A percentile compares a stretch with the other conserved stretches of the same genome.
phyloP scores from a whole-genome alignment of 2,113 vertebrate species.

The Paratilapia polleni region DNA sequence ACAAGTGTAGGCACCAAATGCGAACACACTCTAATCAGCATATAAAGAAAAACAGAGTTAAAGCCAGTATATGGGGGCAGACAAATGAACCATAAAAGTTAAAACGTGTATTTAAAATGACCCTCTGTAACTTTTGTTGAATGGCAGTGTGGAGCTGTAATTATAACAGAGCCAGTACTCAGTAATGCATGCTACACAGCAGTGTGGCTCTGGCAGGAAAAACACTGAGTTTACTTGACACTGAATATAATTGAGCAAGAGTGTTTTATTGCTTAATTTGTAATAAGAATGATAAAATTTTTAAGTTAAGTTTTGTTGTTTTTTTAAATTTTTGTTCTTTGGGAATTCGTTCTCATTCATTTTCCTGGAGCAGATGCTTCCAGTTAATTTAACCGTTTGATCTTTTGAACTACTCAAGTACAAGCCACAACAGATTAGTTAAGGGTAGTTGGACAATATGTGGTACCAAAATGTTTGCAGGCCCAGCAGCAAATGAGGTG shows the following conservation, averaged over 20 bases:
- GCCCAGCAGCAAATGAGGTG: neutral
- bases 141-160: neutral
- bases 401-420: conserved; percentile 7
- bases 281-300: neutral
- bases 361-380: neutral
- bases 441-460: neutral
- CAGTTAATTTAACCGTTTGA: neutral
- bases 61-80: neutral
- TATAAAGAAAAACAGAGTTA: neutral
- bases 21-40: neutral
- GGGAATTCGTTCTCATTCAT: neutral
- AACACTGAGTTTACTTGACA: neutral
- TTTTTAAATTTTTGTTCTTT: neutral
- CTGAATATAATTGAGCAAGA: neutral
- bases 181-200: neutral
- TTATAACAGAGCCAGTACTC: neutral
- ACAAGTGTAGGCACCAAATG: neutral
- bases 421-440: conserved; percentile 14
- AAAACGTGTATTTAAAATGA: neutral
- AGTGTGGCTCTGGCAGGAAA: neutral
- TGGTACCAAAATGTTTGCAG: neutral
- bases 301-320: neutral
- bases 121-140: neutral
- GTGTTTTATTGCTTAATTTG: neutral
- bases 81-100: neutral